Evolutionary conservation across 2,113 vertebrate species (phyloP).

Genomic region (Otis tarda): DNA sequence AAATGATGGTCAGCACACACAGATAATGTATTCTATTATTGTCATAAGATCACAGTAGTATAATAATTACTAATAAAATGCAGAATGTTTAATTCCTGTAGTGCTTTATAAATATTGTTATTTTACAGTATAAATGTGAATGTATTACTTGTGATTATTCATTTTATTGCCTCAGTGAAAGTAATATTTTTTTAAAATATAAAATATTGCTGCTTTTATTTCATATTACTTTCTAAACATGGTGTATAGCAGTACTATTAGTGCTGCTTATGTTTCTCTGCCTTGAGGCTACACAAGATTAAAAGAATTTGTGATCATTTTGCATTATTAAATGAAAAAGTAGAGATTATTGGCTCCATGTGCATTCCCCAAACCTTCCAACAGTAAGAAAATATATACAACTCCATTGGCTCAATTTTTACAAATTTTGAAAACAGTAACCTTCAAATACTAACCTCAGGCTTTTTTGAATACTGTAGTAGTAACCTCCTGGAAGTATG

Average conservation of each 20-base stretch:
- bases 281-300: not conserved
- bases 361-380: not conserved
- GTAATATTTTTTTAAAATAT: not conserved
- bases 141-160: not conserved
- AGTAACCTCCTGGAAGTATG: not conserved
- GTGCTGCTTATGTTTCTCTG: not conserved
- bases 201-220: not conserved
- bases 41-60: not conserved
- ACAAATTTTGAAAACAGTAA: not conserved
- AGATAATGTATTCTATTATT: not conserved
- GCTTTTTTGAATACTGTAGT: not conserved
- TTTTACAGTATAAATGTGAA: not conserved
- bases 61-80: not conserved
- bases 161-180: not conserved
- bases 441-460: not conserved
- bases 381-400: not conserved
- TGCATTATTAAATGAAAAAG: not conserved
- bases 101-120: not conserved
- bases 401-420: not conserved
- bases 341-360: not conserved
- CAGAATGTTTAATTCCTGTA: not conserved
- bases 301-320: not conserved
- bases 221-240: not conserved
- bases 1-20: not conserved
- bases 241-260: not conserved